Percentiles rank a stretch among this genome's conserved stretches.
These are phyloP conservation scores for Penaeus monodon DNA, from an alignment of 2,888 invertebrate genomes.

Conservation along the genomic window DNA sequence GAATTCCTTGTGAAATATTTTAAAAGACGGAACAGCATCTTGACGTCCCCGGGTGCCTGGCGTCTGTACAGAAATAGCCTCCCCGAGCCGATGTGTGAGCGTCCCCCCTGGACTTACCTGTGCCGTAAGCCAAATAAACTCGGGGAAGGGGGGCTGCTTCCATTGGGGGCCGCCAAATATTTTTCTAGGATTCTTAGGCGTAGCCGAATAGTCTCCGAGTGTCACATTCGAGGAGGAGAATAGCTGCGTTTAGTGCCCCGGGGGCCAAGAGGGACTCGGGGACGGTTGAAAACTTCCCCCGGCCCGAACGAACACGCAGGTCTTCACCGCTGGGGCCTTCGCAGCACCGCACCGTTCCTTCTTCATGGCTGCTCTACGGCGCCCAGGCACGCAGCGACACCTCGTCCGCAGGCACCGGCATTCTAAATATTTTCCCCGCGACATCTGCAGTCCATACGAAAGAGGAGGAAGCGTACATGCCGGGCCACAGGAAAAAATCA, in stretches of 20 bases:
- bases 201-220: constrained; percentile 9
- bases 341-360: constrained; percentile 6
- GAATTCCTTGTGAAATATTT: too few species aligned
- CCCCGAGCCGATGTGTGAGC: background rate
- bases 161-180: constrained; percentile 20
- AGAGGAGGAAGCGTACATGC: background rate
- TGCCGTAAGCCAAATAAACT: constrained; percentile 9
- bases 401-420: constrained; percentile 33
- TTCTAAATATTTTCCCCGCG: constrained; percentile 37
- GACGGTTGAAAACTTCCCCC: constrained; percentile 13
- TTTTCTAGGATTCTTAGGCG: constrained; percentile 16
- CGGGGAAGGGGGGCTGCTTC: background rate
- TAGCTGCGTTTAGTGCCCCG: constrained; percentile 22
- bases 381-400: constrained; percentile 42
- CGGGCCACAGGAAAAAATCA: background rate
- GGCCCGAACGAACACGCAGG: constrained; percentile 6
- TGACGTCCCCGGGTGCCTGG: too few species aligned
- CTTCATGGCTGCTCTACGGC: constrained; percentile 14
- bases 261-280: background rate
- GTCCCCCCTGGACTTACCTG: constrained; percentile 27
- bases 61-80: too few species aligned
- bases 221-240: constrained; percentile 35
- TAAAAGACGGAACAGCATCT: too few species aligned
- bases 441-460: constrained; percentile 22
- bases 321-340: constrained; percentile 17